These are phyloP conservation scores for Caranx ignobilis DNA, from an alignment of 2,113 vertebrate genomes.

Conservation along the genomic window DNA sequence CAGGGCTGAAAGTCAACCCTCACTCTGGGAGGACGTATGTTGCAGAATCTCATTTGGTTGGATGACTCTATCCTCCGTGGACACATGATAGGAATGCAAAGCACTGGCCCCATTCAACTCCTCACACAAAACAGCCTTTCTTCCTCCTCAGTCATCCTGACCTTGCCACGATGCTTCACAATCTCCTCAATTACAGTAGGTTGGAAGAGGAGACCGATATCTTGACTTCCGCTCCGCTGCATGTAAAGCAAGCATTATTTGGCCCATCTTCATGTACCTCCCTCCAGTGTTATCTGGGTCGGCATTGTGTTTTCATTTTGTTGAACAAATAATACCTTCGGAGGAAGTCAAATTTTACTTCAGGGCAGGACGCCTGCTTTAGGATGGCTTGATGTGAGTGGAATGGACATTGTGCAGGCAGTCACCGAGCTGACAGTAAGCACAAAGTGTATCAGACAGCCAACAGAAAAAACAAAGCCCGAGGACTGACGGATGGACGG, in stretches of 20 bases:
- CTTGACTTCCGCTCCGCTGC: conserved; percentile 63
- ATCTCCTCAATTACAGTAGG: conserved; percentile 78
- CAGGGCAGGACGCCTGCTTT: conserved; percentile 44
- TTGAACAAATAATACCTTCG: conserved; percentile 57
- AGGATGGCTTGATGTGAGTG: conserved; percentile 56
- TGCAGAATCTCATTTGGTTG: conserved; percentile 76
- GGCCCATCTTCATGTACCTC: conserved; percentile 40
- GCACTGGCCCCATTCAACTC: conserved; percentile 61
- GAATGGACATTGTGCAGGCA: conserved; percentile 55
- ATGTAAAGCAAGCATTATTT: conserved; percentile 70
- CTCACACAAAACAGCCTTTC: conserved; percentile 75
- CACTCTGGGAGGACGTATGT: conserved; percentile 66
- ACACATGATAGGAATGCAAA: conserved; percentile 78
- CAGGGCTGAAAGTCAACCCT: conserved; percentile 72
- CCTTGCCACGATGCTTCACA: conserved; percentile 64
- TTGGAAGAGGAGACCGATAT: conserved; percentile 55
- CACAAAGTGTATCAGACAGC: conserved; percentile 58
- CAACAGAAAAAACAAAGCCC: conserved; percentile 49
- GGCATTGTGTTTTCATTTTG: conserved; percentile 67
- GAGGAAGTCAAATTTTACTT: conserved; percentile 54
- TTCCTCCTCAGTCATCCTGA: conserved; percentile 66
- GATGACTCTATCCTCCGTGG: conserved; percentile 73
- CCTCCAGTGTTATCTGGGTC: conserved; percentile 66
- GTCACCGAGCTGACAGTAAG: conserved; percentile 50
- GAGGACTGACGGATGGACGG: conserved; percentile 32